Percentiles rank a stretch among this genome's conserved stretches.
These are phyloP conservation scores for Macaca nemestrina DNA, from an alignment of 2,113 vertebrate species.

Conservation along the genomic window DNA sequence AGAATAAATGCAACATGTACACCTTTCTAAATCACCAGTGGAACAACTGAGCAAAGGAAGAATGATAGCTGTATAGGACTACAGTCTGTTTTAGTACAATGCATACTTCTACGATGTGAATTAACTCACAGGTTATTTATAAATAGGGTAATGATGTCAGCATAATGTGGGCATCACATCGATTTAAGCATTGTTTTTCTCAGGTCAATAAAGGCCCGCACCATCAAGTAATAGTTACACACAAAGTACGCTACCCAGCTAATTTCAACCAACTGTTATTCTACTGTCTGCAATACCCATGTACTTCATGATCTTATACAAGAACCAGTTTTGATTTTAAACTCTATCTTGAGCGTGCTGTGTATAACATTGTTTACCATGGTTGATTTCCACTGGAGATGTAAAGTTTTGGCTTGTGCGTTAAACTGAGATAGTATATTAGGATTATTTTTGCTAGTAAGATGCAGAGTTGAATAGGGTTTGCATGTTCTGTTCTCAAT, in stretches of 20 bases:
- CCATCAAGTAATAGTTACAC: background rate
- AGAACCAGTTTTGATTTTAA: background rate
- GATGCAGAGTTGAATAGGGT: background rate
- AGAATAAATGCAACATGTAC: background rate
- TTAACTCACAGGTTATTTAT: background rate
- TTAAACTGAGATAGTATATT: background rate
- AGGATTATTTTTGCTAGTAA: background rate
- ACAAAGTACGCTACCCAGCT: background rate
- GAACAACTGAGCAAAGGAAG: background rate
- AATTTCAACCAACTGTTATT: background rate
- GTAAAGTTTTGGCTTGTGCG: background rate
- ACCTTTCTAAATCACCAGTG: background rate
- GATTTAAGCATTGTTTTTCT: background rate
- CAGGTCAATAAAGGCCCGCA: background rate
- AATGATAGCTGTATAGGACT: background rate
- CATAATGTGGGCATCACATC: background rate
- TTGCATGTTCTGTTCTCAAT: background rate
- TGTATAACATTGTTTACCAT: background rate
- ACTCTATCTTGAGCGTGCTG: background rate
- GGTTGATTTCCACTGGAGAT: background rate
- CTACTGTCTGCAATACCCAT: background rate
- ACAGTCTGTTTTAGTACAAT: background rate
- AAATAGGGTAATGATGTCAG: background rate
- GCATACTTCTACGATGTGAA: background rate
- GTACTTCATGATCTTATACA: fast-evolving